Evolutionary conservation across 2,113 vertebrate genomes (phyloP).

Genomic region (Pseudorectes ferrugineus): DNA sequence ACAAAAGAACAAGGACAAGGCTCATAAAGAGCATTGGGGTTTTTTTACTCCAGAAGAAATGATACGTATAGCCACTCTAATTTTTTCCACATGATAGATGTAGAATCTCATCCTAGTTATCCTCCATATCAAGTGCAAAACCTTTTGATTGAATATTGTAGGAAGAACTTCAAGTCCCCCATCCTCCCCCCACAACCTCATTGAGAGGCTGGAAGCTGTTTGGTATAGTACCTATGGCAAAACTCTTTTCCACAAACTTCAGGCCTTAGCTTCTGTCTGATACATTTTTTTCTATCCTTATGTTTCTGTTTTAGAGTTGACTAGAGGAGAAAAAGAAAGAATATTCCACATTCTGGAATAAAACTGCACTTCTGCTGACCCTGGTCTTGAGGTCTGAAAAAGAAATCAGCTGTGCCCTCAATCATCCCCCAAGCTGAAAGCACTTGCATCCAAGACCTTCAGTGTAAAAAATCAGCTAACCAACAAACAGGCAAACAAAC

Average conservation of each 20-base stretch:
- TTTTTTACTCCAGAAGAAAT: not conserved
- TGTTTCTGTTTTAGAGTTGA: not conserved
- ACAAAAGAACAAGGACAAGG: not conserved
- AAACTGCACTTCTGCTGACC: not conserved
- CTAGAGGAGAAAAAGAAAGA: not conserved
- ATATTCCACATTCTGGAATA: not conserved
- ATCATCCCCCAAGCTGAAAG: not conserved
- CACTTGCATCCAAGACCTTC: not conserved
- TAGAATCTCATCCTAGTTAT: not conserved
- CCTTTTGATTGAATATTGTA: not conserved
- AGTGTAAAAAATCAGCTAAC: not conserved
- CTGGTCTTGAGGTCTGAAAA: not conserved
- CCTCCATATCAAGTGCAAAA: not conserved
- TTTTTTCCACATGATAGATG: not conserved
- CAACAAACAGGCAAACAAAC: not conserved
- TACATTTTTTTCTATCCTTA: not conserved
- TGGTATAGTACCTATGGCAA: not conserved
- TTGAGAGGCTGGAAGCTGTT: not conserved
- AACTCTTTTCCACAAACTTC: not conserved
- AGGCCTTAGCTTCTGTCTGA: not conserved
- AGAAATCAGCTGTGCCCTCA: not conserved
- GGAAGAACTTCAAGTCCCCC: not conserved
- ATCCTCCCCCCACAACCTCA: too few relatives aligned
- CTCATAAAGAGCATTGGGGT: accelerated
- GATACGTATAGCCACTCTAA: not conserved